Evolutionary conservation across 53 echinoderm and acorn worm genomes (phyloP).

Genomic region (Echinometra lucunter): DNA sequence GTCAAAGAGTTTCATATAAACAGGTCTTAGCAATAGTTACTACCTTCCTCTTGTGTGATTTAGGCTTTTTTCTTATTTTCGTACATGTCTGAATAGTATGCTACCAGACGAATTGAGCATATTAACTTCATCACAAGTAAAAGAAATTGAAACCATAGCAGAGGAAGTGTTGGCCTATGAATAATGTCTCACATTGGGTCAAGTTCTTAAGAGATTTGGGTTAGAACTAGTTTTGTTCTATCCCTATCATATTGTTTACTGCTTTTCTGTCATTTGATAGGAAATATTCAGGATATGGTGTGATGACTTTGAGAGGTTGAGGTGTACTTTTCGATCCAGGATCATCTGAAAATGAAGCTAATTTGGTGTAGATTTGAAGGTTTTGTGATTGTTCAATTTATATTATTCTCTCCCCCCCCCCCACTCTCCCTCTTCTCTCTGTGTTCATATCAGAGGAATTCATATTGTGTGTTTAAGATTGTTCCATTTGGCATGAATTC

Average conservation of each 20-base stretch:
- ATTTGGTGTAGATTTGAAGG: not conserved
- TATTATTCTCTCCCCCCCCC: not conserved
- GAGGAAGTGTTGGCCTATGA: not conserved
- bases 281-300: not conserved
- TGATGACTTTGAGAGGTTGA: not conserved
- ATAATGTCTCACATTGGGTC: not conserved
- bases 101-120: not conserved
- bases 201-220: constrained; percentile 1
- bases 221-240: not conserved
- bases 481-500: not conserved
- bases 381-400: not conserved
- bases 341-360: not conserved
- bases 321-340: constrained; percentile 18
- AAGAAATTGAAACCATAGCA: not conserved
- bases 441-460: not conserved
- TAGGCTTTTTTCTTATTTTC: not conserved
- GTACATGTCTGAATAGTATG: not conserved
- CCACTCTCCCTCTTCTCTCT: not conserved
- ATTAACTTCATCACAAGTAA: not conserved
- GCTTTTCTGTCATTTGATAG: not conserved
- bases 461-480: not conserved
- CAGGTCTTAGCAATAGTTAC: not conserved
- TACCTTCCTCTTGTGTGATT: not conserved
- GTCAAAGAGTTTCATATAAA: not conserved
- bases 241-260: not conserved